A percentile compares a stretch with the other conserved stretches of the same genome.
Evolutionary conservation across 2,888 invertebrate genomes (phyloP).

Genomic region (Chaitophorus viminalis): DNA sequence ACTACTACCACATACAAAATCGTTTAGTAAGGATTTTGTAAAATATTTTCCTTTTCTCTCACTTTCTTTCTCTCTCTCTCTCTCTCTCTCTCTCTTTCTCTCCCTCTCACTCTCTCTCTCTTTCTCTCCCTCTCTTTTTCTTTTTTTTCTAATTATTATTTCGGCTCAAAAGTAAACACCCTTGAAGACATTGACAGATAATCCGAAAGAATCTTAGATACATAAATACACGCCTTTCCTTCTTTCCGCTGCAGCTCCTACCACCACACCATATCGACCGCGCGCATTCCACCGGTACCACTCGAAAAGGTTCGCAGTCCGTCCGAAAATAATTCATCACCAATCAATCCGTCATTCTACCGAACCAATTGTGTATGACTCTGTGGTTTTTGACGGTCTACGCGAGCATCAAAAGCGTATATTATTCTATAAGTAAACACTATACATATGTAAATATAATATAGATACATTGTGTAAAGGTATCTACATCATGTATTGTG

Average conservation of each 20-base stretch:
- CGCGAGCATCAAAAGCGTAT: too few species aligned
- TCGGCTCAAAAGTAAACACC: background rate
- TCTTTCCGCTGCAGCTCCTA: background rate
- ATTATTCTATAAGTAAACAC: too few species aligned
- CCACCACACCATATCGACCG: background rate
- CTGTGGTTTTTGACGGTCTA: too few species aligned
- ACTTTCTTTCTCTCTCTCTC: too few species aligned
- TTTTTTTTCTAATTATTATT: background rate
- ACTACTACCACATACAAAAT: background rate
- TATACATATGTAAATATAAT: too few species aligned
- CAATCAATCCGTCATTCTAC: background rate
- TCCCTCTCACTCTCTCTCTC: too few species aligned
- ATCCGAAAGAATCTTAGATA: background rate
- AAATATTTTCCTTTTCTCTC: background rate
- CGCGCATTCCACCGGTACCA: constrained; percentile 11
- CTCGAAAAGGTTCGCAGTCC: background rate
- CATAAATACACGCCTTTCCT: background rate
- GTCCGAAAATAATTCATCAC: background rate
- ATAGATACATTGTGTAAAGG: too few species aligned
- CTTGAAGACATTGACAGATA: background rate
- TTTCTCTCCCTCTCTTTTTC: too few species aligned
- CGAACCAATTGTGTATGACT: too few species aligned
- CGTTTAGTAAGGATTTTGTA: constrained; percentile 20
- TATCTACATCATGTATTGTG: too few species aligned
- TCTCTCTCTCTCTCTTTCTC: too few species aligned